Base-by-base conservation (phyloP, 2,113 vertebrate species). In the Balaenoptera acutorostrata region DNA sequence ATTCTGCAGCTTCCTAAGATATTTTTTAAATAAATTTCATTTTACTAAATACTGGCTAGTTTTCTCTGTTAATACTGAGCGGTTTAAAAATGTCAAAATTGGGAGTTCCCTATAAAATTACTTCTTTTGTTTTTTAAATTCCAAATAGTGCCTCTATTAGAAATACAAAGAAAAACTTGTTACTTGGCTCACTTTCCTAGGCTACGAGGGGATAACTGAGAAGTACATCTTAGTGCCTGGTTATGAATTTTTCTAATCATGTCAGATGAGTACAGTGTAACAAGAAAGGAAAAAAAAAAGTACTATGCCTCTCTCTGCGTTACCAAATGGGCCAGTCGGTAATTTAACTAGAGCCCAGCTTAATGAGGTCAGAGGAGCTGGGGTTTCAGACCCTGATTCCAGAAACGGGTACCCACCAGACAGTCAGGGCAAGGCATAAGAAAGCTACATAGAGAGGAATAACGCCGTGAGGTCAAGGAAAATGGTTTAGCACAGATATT, bases 1-100 rank as follows among this genome's bases (percentile, higher is more conserved):
- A 90, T 55, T 98, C 99, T 96, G 98, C 97, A 96, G 96, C 97
- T 82, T 99, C 98, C 49, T 99, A 97, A 97, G 55, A 63, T 64
- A 93, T 64, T 63, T 5, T 3, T 18, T 5, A 93, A 93, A 80
- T 95, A 95, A 80, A 94, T 64, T 96, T 95, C 59, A 81, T 75
- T 96, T 97, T 95, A 75, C 3, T 68, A 97, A 96, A 68, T 68
- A 46, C 33, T 71, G 59, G 44, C 39, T 74, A 17, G 49, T 6
- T 93, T 85, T 85, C 36, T 88, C 78, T 93, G 12, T 93, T 88
- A 84, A 59, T 83, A 61, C 59, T 93, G 57, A 90, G 39, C 21
- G 75, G 29, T 71, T 89, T 77, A 52, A 87, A 96, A 92, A 88
- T 81, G n/a, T 95, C 15, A 41, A 57, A 52, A 89, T 77, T 69